Evolutionary conservation across 2,888 invertebrate species (phyloP).

Genomic region (Sarcophaga carnaria): DNA sequence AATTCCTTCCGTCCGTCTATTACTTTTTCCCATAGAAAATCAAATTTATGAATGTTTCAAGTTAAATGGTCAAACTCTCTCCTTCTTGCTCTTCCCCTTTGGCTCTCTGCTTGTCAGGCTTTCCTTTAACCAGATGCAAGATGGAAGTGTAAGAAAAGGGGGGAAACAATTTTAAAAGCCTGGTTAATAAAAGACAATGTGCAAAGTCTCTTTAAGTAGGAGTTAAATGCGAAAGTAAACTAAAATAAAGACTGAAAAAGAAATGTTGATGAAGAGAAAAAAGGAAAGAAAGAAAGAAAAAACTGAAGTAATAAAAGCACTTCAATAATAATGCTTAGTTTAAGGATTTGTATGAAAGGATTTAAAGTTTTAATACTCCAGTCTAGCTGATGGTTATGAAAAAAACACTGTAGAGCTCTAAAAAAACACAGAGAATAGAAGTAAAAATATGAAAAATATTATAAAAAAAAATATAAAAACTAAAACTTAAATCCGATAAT

Average conservation of each 20-base stretch:
- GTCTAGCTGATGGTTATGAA: not conserved
- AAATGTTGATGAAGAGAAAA: not conserved
- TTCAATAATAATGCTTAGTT: conserved; percentile 53
- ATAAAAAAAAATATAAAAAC: not conserved
- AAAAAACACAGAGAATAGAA: not conserved
- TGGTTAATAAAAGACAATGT: conserved; percentile 61
- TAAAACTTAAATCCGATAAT: conserved; percentile 58
- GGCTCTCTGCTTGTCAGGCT: no score
- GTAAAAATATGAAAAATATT: not conserved
- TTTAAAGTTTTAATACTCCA: conserved; percentile 52
- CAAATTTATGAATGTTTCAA: conserved; percentile 60
- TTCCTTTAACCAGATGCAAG: no score
- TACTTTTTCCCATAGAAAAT: not conserved
- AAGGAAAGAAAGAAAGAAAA: not conserved
- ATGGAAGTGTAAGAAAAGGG: not conserved
- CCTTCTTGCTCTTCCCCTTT: not conserved
- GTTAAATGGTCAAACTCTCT: conserved; percentile 56
- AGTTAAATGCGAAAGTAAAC: conserved; percentile 53
- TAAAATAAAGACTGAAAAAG: conserved; percentile 4
- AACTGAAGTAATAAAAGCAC: conserved; percentile 24
- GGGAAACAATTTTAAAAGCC: conserved; percentile 25
- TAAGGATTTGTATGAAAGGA: conserved; percentile 59
- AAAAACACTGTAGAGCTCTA: not conserved
- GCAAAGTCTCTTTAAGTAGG: conserved; percentile 50
- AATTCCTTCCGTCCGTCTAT: not conserved